Evolutionary conservation across 1,140 invertebrate species (phyloP), one percentile per base, ranked within the genome.

Genomic region (Calephelis nemesis): DNA sequence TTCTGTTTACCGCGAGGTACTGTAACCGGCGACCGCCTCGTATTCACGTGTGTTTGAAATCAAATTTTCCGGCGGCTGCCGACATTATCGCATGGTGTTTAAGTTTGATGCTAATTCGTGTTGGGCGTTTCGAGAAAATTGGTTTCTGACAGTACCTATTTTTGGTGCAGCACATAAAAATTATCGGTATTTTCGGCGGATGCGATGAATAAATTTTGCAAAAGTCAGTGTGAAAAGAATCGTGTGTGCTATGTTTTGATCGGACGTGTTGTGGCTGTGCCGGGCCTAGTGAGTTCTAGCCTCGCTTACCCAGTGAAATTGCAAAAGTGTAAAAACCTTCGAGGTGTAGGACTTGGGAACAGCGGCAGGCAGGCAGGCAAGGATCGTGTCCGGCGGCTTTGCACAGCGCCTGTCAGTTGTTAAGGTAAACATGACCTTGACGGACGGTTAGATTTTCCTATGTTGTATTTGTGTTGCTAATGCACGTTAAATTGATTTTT

Each of bases 201-300:
- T 91, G 89, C 87, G 89, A 91, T 91, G 89, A 89, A 90, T 91
- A 91, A 87, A 91, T 88, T 91, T 89, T 89, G 85, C 84, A 84
- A 91, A 89, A 86, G 84, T 89, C 82, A 82, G 85, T 87, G 87
- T 87, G 84, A 86, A 88, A 90, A 87, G 82, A 77, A 84, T 85
- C 80, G 85, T 87, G 87, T 82, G 76, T 83, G 82, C 79, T 82
- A 89, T 91, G 87, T 87, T 89, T 88, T 89, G 85, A 89, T 84
- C 81, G 80, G 78, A 65, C 84, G 81, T 84, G 78, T 82, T 78
- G 87, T 88, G 85, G 81, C 84, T 79, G 82, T 88, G 86, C 83
- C 84, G 81, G 82, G 81, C 72, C 74, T 71, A 77, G 75, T 74
- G 79, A 85, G 86, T 82, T 81, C 80, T 67, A 77, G 82, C 65